Evolutionary conservation across 2,797 vertebrate species (phyloP).

Genomic region (Leuciscus waleckii): DNA sequence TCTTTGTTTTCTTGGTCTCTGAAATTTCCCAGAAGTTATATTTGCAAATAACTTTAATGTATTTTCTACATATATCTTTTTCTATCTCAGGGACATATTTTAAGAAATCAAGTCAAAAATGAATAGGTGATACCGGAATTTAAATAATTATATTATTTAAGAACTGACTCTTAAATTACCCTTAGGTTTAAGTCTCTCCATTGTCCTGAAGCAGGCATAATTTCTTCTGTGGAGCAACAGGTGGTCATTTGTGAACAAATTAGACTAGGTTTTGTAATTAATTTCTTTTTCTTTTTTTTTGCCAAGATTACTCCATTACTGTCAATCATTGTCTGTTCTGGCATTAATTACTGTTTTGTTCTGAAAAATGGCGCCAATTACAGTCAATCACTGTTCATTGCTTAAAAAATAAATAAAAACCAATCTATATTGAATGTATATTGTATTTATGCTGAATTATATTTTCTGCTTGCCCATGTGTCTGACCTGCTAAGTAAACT

Average conservation of each 20-base stretch:
- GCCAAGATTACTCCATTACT: conserved; percentile 19
- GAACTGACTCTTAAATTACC: conserved; percentile 12
- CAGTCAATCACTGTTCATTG: conserved; percentile 6
- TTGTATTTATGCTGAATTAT: conserved; percentile 26
- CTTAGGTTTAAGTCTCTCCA: conserved; percentile 26
- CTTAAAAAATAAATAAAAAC: neutral
- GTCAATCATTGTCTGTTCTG: conserved; percentile 6
- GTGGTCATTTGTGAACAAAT: conserved; percentile 61
- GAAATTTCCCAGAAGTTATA: neutral
- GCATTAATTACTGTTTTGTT: conserved; percentile 11
- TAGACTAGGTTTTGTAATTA: conserved; percentile 48
- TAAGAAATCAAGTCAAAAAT: neutral
- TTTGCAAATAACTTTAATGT: neutral
- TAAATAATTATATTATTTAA: conserved; percentile 12
- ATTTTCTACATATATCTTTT: neutral
- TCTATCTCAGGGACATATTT: neutral
- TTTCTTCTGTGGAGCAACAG: conserved; percentile 58
- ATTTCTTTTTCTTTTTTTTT: neutral
- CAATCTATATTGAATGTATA: conserved; percentile 12
- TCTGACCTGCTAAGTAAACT: conserved; percentile 71
- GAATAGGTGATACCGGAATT: neutral
- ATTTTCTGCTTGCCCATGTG: conserved; percentile 70
- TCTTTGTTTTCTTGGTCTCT: neutral
- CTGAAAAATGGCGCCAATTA: neutral
- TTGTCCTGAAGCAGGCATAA: conserved; percentile 60